Evolutionary conservation across 2,113 vertebrate species (phyloP).

Genomic region (Otis tarda): DNA sequence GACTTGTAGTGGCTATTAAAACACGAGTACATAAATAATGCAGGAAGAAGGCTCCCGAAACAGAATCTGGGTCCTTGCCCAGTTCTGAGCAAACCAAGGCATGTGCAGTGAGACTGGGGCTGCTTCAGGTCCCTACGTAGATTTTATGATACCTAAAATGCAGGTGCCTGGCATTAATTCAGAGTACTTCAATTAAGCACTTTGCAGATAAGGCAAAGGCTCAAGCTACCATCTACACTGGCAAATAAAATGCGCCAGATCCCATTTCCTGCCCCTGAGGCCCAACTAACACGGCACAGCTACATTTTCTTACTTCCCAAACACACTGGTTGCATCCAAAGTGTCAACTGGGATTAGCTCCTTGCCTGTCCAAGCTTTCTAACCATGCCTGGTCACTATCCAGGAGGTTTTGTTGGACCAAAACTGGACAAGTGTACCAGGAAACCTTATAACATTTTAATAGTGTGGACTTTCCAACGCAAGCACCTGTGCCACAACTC

Average conservation of each 20-base stretch:
- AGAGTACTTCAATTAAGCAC: neutral
- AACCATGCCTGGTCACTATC: neutral
- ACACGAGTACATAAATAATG: neutral
- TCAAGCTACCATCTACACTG: neutral
- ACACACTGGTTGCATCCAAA: neutral
- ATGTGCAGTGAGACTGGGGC: neutral
- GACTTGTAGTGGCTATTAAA: neutral
- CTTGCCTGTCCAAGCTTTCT: neutral
- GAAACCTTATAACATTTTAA: neutral
- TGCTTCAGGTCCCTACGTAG: neutral
- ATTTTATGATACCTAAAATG: constrained; percentile 20
- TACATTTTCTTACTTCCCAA: neutral
- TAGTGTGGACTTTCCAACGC: neutral
- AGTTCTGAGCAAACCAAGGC: neutral
- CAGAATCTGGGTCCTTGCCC: constrained; percentile 13
- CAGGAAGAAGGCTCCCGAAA: neutral
- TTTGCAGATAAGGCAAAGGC: neutral
- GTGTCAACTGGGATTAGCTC: neutral
- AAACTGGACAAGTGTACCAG: neutral
- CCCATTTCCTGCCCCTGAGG: neutral
- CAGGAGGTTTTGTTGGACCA: neutral
- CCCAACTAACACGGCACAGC: neutral
- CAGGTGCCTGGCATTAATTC: constrained; percentile 31
- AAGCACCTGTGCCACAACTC: neutral
- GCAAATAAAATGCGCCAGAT: neutral